Conservation (phyloP, 2,113 vertebrate species). For the Oncorhynchus clarkii region DNA sequence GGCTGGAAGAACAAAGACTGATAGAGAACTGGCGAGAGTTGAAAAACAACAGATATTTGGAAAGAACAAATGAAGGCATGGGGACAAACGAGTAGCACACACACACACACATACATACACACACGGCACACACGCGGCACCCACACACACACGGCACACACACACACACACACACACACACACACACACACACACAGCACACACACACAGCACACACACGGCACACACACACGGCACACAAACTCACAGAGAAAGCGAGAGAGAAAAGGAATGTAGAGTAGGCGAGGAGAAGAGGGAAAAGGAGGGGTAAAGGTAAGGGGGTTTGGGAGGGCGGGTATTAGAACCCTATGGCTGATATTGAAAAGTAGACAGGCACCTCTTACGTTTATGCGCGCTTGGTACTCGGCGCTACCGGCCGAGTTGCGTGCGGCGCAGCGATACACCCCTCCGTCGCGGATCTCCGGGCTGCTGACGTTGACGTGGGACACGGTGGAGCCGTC, state of each 20-base stretch:
- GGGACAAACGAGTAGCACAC: not conserved
- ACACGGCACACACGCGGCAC: not conserved
- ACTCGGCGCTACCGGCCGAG: conserved; percentile 99
- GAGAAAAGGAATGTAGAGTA: not conserved
- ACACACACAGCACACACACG: not conserved
- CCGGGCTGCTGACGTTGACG: conserved; percentile 92
- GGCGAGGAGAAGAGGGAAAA: conserved; percentile 26
- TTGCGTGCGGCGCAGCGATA: conserved; percentile 98
- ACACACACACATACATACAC: not conserved
- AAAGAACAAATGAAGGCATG: conserved; percentile 17
- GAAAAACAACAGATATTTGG: conserved; percentile 18
- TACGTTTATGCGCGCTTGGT: conserved; percentile 99
- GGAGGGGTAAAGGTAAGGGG: conserved; percentile 12
- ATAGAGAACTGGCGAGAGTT: conserved; percentile 35
- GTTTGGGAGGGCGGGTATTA: conserved; percentile 59
- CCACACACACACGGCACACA: not conserved
- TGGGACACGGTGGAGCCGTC: conserved; percentile 95
- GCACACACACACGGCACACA: not conserved
- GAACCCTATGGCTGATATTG: conserved; percentile 94
- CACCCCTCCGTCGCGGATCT: conserved; percentile 96
- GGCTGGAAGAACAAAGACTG: conserved; percentile 28
- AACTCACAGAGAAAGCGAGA: not conserved
- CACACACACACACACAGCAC: not conserved
- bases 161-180: conserved; percentile 1
- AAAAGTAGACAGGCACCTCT: conserved; percentile 99